phyloP scores from a whole-genome alignment of 2,888 invertebrate genomes.

The Phaedon cochleariae region DNA sequence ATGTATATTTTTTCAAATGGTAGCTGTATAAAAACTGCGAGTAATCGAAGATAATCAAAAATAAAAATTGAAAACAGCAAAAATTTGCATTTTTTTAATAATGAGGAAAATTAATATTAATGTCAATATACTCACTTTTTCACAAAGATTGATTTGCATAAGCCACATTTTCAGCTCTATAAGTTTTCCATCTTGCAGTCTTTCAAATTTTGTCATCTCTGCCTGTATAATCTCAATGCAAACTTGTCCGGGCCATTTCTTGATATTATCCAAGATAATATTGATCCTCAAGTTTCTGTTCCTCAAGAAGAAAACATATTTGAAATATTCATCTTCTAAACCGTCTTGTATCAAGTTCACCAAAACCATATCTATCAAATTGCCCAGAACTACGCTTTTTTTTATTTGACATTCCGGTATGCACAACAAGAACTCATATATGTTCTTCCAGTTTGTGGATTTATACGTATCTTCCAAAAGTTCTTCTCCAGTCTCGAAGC shows the following conservation, averaged over 20 bases:
- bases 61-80: too few species aligned
- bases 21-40: background rate
- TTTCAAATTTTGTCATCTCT: constrained; percentile 64
- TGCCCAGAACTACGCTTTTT: constrained; percentile 65
- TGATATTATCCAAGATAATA: constrained; percentile 66
- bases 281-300: constrained; percentile 65
- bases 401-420: constrained; percentile 67
- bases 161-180: constrained; percentile 66
- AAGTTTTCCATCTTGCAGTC: constrained; percentile 43
- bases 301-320: constrained; percentile 65
- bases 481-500: constrained; percentile 55
- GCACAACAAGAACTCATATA: constrained; percentile 65
- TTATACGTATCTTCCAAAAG: constrained; percentile 51
- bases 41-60: too few species aligned
- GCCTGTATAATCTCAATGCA: constrained; percentile 65
- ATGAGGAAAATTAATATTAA: constrained; percentile 8
- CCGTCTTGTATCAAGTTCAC: constrained; percentile 67
- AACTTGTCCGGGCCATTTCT: constrained; percentile 67
- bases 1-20: constrained; percentile 11
- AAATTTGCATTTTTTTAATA: too few species aligned
- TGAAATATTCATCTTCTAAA: constrained; percentile 63
- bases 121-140: constrained; percentile 63
- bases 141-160: constrained; percentile 71
- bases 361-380: constrained; percentile 69
- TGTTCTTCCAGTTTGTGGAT: constrained; percentile 57